Percentiles rank a stretch among this genome's conserved stretches.
phyloP scores from a whole-genome alignment of 2,113 vertebrate genomes.

The Campylomormyrus numenius region DNA sequence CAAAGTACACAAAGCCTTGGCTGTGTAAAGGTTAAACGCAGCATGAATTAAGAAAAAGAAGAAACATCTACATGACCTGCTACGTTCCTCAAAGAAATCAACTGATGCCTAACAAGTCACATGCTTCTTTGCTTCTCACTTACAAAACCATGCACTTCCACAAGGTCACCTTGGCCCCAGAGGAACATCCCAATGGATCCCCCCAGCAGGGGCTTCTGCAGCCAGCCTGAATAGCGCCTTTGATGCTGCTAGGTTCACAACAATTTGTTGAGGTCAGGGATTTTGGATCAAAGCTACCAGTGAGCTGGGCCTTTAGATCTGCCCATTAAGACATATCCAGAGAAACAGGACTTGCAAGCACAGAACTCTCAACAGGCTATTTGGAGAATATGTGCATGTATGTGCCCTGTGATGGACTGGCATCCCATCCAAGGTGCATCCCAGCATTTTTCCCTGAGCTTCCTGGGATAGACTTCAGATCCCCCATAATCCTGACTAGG shows the following conservation, averaged over 20 bases:
- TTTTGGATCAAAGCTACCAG: neutral
- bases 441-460: neutral
- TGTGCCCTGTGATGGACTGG: neutral
- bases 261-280: neutral
- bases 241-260: neutral
- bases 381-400: neutral
- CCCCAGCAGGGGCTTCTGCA: neutral
- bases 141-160: neutral
- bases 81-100: neutral
- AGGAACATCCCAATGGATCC: neutral
- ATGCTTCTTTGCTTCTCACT: neutral
- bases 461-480: neutral
- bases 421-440: neutral
- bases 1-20: neutral
- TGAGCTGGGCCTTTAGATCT: neutral
- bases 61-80: neutral
- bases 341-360: neutral
- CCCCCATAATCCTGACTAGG: neutral
- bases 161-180: neutral
- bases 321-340: neutral
- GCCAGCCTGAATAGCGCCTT: neutral
- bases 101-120: neutral
- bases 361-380: neutral
- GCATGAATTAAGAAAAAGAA: neutral
- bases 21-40: neutral